Conservation (phyloP, 2,113 vertebrate genomes). For the human region GRCh38 chr2:104020001-104020500, state of each 20-base stretch:
- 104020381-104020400: background rate
- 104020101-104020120: background rate
- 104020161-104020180: background rate
- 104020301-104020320: background rate
- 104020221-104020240: background rate
- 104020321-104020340: background rate
- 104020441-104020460: background rate
- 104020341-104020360: background rate
- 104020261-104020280: background rate
- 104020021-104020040: background rate
- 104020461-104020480: background rate
- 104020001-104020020: background rate
- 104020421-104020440: background rate
- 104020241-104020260: background rate
- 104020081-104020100: background rate
- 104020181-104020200: background rate
- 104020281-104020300: background rate
- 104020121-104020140: background rate
- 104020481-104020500: conserved; percentile 42
- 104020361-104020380: background rate
- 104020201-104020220: background rate
- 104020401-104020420: background rate
- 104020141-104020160: background rate
- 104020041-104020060: background rate
- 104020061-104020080: background rate